These are phyloP conservation scores for Clarias gariepinus DNA, from an alignment of 2,113 vertebrate species.

Conservation along the genomic window DNA sequence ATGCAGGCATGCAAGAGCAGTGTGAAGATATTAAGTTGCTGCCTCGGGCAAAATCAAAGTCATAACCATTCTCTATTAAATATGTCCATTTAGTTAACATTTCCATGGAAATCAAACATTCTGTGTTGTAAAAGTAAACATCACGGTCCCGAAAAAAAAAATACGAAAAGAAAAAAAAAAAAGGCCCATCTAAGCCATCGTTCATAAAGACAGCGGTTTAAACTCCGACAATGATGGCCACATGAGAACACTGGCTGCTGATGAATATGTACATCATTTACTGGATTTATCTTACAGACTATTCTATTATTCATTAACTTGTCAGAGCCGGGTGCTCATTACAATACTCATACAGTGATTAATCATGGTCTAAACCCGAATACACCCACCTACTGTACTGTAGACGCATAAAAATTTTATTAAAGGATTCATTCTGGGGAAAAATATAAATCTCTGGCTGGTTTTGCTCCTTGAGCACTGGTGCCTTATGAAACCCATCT, in stretches of 20 bases:
- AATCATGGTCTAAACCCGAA: background rate
- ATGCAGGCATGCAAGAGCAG: constrained; percentile 12
- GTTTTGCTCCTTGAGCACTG: background rate
- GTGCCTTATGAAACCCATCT: background rate
- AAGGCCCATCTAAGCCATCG: background rate
- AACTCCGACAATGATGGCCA: background rate
- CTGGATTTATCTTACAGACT: constrained; percentile 31
- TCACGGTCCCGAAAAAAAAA: background rate
- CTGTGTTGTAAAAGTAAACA: background rate
- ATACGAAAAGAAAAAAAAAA: background rate
- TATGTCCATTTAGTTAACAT: constrained; percentile 7
- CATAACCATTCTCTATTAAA: constrained; percentile 6
- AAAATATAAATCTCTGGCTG: too few species aligned
- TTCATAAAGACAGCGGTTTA: constrained; percentile 11
- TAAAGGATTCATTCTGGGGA: background rate
- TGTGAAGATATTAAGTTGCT: constrained; percentile 16
- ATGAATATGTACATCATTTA: constrained; percentile 22
- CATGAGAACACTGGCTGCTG: constrained; percentile 26
- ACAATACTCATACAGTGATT: background rate
- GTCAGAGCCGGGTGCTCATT: background rate
- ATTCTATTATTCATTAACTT: constrained; percentile 18
- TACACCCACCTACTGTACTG: too few species aligned
- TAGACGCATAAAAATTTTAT: background rate
- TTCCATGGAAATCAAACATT: background rate
- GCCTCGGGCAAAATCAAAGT: constrained; percentile 25